These are phyloP conservation scores for Anoplius nigerrimus DNA, from an alignment of 2,888 invertebrate genomes.

Conservation along the genomic window DNA sequence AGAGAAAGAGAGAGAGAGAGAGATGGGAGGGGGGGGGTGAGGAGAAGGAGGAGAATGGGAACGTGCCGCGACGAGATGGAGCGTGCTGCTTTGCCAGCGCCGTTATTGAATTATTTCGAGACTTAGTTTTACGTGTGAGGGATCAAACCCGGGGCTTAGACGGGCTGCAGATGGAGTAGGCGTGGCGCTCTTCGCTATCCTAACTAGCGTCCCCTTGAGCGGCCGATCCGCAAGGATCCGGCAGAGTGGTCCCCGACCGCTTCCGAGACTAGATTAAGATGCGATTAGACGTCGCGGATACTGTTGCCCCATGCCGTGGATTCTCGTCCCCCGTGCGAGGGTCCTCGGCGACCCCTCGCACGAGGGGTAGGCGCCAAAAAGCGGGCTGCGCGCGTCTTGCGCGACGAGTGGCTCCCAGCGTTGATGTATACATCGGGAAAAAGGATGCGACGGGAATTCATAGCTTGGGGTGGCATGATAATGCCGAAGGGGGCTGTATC, in stretches of 20 bases:
- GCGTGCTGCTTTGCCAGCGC: conserved; percentile 57
- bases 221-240: conserved; percentile 22
- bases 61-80: conserved; percentile 22
- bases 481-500: too few species aligned
- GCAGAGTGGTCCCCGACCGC: conserved; percentile 27
- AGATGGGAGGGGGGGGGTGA: conserved; percentile 27
- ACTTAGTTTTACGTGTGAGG: conserved; percentile 63
- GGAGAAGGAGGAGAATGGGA: conserved; percentile 21
- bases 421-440: conserved; percentile 5
- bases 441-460: background rate
- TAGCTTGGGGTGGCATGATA: too few species aligned
- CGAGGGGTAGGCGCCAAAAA: background rate
- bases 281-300: conserved; percentile 46
- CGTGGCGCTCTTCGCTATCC: conserved; percentile 44
- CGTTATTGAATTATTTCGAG: conserved; percentile 70
- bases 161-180: conserved; percentile 63
- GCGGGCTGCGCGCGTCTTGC: background rate
- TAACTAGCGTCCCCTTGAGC: conserved; percentile 23
- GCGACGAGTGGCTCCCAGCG: background rate
- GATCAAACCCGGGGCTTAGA: conserved; percentile 59
- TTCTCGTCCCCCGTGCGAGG: conserved; percentile 9
- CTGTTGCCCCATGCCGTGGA: background rate
- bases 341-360: background rate
- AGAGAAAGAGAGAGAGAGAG: too few species aligned
- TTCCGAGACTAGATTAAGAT: conserved; percentile 54